Evolutionary conservation across 2,113 vertebrate species (phyloP).

Genomic region (Hippopotamus amphibius): DNA sequence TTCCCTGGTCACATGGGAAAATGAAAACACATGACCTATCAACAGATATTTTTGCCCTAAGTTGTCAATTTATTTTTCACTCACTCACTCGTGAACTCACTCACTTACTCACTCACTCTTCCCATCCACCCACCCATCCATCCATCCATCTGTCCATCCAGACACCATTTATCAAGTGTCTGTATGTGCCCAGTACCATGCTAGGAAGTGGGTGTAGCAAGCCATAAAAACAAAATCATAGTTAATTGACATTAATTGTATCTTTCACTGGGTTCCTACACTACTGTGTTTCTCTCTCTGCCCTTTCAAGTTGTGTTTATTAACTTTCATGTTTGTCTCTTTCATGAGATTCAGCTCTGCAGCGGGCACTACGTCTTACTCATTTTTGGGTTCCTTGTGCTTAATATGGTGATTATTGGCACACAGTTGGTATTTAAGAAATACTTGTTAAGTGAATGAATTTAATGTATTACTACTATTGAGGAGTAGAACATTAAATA

Average conservation of each 20-base stretch:
- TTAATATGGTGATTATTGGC: background rate
- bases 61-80: slow-evolving; percentile 5
- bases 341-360: background rate
- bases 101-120: background rate
- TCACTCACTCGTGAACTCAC: background rate
- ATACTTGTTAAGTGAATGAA: background rate
- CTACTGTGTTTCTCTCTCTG: background rate
- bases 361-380: background rate
- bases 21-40: background rate
- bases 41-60: background rate
- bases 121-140: background rate
- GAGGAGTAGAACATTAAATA: background rate
- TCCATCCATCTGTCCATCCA: background rate
- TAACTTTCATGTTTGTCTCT: slow-evolving; percentile 1
- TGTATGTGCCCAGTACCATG: background rate
- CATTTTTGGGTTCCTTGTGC: background rate
- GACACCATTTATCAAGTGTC: background rate
- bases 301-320: background rate
- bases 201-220: background rate
- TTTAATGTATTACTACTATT: background rate
- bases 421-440: background rate
- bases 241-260: background rate
- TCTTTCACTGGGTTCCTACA: background rate
- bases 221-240: background rate
- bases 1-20: background rate